These are phyloP conservation scores for Bos taurus DNA, from an alignment of 2,113 vertebrate species.

Conservation along the genomic window ARS-UCD2.0 NC_037337.1:14344501-14345000, in stretches of 20 bases:
- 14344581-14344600: neutral
- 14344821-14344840: neutral
- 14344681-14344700: neutral
- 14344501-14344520: neutral
- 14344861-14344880: neutral
- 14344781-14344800: neutral
- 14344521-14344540: neutral
- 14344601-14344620: neutral
- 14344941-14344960: neutral
- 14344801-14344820: neutral
- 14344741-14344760: neutral
- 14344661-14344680: neutral
- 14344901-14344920: neutral
- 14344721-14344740: neutral
- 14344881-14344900: rapidly evolving
- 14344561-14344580: neutral
- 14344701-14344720: neutral
- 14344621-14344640: neutral
- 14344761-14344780: neutral
- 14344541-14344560: neutral
- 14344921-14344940: neutral
- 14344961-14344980: neutral
- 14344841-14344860: neutral
- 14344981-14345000: neutral
- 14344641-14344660: neutral